These are phyloP conservation scores for Cyaniris semiargus DNA, from an alignment of 2,888 invertebrate genomes.

Conservation along the genomic window DNA sequence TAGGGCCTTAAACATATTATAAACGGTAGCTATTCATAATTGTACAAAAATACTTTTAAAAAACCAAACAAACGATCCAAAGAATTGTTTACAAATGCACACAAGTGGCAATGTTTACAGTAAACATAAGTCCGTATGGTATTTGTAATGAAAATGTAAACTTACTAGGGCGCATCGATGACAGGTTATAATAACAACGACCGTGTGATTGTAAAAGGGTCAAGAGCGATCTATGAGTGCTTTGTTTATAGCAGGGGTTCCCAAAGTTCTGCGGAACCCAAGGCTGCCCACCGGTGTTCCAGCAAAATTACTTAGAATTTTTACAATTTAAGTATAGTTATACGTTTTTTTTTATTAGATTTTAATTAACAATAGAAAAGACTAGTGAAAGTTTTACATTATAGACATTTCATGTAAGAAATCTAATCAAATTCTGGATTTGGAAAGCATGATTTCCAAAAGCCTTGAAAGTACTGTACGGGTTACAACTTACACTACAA, in stretches of 20 bases:
- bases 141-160: conserved; percentile 41
- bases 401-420: too few relatives aligned
- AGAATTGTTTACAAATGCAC: conserved; percentile 1
- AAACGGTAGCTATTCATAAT: neutral
- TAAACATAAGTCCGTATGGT: conserved; percentile 33
- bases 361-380: too few relatives aligned
- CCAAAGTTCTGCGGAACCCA: neutral
- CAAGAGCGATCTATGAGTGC: neutral
- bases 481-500: too few relatives aligned
- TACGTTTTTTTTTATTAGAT: too few relatives aligned
- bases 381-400: too few relatives aligned
- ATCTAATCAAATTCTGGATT: too few relatives aligned
- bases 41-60: neutral
- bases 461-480: too few relatives aligned
- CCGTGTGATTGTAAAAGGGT: conserved; percentile 37
- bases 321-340: too few relatives aligned
- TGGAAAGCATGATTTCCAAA: too few relatives aligned
- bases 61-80: neutral
- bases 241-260: neutral
- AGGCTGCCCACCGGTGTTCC: too few relatives aligned
- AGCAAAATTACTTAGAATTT: too few relatives aligned
- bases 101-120: neutral
- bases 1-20: too few relatives aligned
- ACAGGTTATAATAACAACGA: conserved; percentile 52
- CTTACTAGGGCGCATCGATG: conserved; percentile 49